Percentiles rank a stretch among this genome's conserved stretches.
These are phyloP conservation scores for Phalanger gymnotis DNA, from an alignment of 2,797 vertebrate genomes.

Conservation along the genomic window DNA sequence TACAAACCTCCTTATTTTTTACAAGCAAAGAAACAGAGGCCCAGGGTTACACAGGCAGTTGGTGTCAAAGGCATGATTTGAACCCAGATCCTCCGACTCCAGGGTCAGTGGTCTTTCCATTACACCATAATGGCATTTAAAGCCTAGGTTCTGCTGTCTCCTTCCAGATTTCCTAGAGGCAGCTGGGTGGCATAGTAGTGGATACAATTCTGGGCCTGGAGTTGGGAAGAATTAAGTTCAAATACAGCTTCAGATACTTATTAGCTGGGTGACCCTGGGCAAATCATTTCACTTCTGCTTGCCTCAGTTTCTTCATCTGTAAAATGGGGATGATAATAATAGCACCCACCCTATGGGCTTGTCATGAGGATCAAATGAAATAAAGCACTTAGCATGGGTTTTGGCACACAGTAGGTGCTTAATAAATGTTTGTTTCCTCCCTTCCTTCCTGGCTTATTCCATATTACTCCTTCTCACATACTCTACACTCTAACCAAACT, in stretches of 20 bases:
- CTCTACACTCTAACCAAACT: not conserved
- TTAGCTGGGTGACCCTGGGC: not conserved
- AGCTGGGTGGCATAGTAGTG: not conserved
- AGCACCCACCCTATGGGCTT: not conserved
- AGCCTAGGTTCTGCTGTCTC: not conserved
- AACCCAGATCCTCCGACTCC: not conserved
- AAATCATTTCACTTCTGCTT: not conserved
- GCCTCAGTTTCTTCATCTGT: not conserved
- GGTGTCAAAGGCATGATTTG: not conserved
- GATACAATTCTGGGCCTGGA: not conserved
- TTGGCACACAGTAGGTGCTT: not conserved
- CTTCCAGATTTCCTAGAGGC: not conserved
- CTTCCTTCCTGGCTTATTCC: not conserved
- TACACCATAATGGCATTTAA: not conserved
- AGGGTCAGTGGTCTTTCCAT: not conserved
- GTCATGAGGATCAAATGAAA: not conserved
- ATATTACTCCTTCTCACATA: not conserved
- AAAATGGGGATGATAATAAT: not conserved
- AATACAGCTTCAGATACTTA: not conserved
- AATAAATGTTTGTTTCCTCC: not conserved
- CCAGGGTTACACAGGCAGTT: not conserved
- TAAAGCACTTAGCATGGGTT: not conserved
- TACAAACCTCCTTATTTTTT: not conserved
- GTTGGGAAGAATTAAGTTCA: not conserved
- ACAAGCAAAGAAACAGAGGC: not conserved